Conservation (phyloP, 2,113 vertebrate genomes). For the Dendropsophus ebraccatus region DNA sequence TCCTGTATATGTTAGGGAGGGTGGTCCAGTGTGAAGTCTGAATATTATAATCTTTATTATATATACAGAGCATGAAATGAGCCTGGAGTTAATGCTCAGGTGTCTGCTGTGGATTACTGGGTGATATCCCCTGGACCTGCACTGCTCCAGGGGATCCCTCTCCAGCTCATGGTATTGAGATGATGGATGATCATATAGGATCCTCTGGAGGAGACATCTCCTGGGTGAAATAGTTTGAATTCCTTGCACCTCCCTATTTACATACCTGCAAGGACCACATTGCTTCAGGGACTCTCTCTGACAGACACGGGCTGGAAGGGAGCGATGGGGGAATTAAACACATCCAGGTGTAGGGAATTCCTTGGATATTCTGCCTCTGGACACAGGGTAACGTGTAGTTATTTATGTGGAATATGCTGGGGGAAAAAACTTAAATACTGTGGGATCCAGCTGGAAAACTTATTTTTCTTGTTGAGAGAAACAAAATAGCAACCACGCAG, state of each 20-base stretch:
- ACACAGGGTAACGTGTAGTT: background rate
- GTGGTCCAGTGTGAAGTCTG: no score
- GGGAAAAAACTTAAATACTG: background rate
- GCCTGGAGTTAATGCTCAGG: no score
- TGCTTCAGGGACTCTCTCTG: background rate
- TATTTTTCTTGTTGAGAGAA: no score
- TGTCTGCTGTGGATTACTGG: no score
- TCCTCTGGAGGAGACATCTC: background rate
- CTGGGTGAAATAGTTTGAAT: background rate
- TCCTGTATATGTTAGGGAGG: no score
- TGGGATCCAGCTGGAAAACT: no score
- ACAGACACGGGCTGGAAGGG: conserved; percentile 5
- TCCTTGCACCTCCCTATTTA: background rate
- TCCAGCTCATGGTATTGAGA: background rate
- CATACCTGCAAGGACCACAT: conserved; percentile 8
- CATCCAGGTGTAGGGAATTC: conserved; percentile 10
- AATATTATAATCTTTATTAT: no score
- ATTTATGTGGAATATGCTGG: background rate
- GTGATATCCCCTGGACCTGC: no score
- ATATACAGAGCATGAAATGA: no score
- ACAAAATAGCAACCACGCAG: no score
- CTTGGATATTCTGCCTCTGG: background rate
- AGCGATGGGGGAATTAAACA: background rate
- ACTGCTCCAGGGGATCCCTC: no score
- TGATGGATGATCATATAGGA: background rate